phyloP scores from a whole-genome alignment of 1,140 invertebrate genomes.

The Drosophila auraria region DNA sequence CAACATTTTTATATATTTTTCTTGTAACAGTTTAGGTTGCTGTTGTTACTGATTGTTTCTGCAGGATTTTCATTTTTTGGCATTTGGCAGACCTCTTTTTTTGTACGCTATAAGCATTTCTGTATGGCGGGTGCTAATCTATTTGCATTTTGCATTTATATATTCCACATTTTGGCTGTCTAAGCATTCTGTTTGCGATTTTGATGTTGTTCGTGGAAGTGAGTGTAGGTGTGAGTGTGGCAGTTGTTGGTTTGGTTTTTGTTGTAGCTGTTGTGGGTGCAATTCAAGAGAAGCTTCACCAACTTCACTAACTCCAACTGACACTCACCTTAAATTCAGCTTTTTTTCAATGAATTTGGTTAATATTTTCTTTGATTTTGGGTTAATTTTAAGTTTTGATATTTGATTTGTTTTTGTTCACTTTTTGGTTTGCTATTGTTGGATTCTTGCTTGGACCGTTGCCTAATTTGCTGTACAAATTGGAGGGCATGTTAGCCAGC shows the following conservation, averaged over 20 bases:
- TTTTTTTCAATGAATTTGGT: conserved; percentile 9
- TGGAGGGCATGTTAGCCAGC: conserved; percentile 33
- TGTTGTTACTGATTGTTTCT: conserved; percentile 33
- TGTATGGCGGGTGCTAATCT: conserved; percentile 59
- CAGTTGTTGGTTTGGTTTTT: conserved; percentile 34
- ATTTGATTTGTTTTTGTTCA: conserved; percentile 2
- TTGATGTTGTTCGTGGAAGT: conserved; percentile 30
- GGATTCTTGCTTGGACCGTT: conserved; percentile 21
- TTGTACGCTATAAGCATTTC: conserved; percentile 44
- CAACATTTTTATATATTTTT: conserved; percentile 2
- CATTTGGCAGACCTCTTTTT: conserved; percentile 27
- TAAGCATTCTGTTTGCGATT: conserved; percentile 52
- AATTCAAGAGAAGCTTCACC: conserved; percentile 37
- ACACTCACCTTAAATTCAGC: conserved; percentile 30
- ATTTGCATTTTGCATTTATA: conserved; percentile 74
- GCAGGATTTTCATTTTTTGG: conserved; percentile 41
- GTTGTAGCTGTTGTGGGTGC: conserved; percentile 46
- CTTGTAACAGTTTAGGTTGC: background rate
- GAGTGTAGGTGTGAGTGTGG: conserved; percentile 25
- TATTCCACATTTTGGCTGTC: conserved; percentile 47
- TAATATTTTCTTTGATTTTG: background rate
- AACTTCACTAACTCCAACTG: conserved; percentile 20
- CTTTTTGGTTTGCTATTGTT: conserved; percentile 19
- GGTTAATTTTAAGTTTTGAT: background rate
- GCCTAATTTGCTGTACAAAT: conserved; percentile 53